A percentile compares a stretch with the other conserved stretches of the same genome.
phyloP scores from a whole-genome alignment of 2,113 vertebrate species.

The Cnemophilus loriae region DNA sequence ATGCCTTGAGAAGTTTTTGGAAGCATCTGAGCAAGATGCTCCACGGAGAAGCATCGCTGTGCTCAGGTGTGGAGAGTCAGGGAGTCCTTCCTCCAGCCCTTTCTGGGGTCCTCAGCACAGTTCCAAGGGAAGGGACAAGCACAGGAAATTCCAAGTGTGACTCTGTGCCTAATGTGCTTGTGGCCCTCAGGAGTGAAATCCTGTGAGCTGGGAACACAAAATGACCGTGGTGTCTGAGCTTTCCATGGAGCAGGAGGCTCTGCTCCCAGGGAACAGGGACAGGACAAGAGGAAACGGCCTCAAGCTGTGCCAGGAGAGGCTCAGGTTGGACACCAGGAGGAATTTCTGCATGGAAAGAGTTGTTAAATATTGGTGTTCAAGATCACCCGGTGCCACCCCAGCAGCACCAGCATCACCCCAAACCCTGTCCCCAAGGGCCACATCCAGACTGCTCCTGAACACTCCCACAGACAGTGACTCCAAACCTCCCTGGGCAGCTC shows the following conservation, averaged over 20 bases:
- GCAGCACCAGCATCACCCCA: neutral
- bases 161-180: neutral
- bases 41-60: neutral
- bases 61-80: neutral
- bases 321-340: neutral
- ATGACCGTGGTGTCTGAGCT: neutral
- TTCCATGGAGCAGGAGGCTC: neutral
- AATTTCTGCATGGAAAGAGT: neutral
- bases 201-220: neutral
- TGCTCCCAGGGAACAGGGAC: neutral
- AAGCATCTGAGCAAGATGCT: neutral
- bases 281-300: neutral
- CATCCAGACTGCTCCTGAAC: neutral
- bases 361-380: neutral
- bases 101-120: neutral
- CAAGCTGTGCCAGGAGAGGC: neutral
- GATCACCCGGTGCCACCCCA: neutral
- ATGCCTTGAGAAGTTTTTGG: neutral
- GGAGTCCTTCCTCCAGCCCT: neutral
- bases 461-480: neutral
- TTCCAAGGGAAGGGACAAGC: neutral
- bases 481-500: neutral
- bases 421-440: neutral
- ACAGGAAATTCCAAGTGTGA: neutral
- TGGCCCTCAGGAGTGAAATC: neutral